phyloP scores from a whole-genome alignment of 92 coral and sea anemone genomes.

The Parazoanthus swiftii region DNA sequence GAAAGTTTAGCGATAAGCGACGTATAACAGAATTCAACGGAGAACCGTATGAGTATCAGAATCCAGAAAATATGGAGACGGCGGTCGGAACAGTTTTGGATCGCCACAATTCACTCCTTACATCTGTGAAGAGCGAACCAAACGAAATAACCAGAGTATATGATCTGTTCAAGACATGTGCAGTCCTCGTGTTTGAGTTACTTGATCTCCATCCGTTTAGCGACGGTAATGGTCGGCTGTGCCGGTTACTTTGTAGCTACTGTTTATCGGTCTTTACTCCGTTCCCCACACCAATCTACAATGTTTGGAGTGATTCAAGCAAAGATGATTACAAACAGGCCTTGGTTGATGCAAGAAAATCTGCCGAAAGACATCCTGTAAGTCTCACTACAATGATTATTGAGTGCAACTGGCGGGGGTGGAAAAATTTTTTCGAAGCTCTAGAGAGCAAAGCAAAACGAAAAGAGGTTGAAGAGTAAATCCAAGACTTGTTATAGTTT shows the following conservation, averaged over 20 bases:
- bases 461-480: too few species aligned
- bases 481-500: too few species aligned
- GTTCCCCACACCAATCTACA: constrained; percentile 88
- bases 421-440: constrained; percentile 53
- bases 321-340: constrained; percentile 69
- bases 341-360: constrained; percentile 73
- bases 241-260: constrained; percentile 83
- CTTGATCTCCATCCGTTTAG: constrained; percentile 90
- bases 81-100: constrained; percentile 69
- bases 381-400: constrained; percentile 82
- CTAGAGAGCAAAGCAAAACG: too few species aligned
- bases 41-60: constrained; percentile 62
- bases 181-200: constrained; percentile 77
- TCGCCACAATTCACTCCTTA: not conserved
- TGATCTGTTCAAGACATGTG: constrained; percentile 66
- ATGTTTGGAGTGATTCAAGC: constrained; percentile 74
- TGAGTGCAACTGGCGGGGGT: constrained; percentile 74
- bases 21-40: constrained; percentile 61
- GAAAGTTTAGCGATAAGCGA: constrained; percentile 50
- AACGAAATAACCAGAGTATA: constrained; percentile 1
- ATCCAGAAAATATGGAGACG: constrained; percentile 67
- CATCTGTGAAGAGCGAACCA: constrained; percentile 10
- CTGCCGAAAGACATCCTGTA: constrained; percentile 51
- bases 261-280: constrained; percentile 66
- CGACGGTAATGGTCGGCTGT: constrained; percentile 90